Percentiles rank a stretch among this genome's conserved stretches.
Evolutionary conservation across 2,113 vertebrate species (phyloP).

Genomic region (Rhinopomastus cyanomelas): DNA sequence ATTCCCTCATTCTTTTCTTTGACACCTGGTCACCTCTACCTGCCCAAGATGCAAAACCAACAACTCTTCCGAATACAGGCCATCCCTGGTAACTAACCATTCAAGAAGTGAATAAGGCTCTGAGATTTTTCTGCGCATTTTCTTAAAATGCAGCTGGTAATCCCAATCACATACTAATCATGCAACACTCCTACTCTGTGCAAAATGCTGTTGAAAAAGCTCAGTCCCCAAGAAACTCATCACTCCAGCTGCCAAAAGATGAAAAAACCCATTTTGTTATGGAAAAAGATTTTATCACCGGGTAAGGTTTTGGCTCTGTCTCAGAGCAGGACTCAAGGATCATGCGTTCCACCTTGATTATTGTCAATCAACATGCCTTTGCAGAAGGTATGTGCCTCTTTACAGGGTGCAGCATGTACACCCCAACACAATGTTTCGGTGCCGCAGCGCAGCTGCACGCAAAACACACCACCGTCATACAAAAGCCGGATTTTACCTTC

Average conservation of each 20-base stretch:
- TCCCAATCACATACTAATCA: not conserved
- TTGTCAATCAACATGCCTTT: not conserved
- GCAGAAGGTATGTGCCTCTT: not conserved
- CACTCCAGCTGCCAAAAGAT: not conserved
- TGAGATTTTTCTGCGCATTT: not conserved
- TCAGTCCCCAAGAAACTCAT: not conserved
- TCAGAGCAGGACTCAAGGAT: not conserved
- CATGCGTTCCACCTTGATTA: not conserved
- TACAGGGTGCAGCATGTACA: not conserved
- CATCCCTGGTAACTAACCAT: not conserved
- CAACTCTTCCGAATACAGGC: not conserved
- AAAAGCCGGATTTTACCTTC: not conserved
- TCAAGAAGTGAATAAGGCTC: not conserved
- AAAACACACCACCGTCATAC: not conserved
- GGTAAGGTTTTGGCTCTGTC: not conserved
- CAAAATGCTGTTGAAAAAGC: not conserved
- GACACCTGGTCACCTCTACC: not conserved
- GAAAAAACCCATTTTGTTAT: not conserved
- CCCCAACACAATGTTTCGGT: not conserved
- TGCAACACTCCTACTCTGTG: not conserved
- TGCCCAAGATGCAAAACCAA: accelerated
- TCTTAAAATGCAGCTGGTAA: not conserved
- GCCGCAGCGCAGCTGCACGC: not conserved
- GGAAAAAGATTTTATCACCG: accelerated
- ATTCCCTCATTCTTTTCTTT: not conserved